Evolutionary conservation across 2,888 invertebrate species (phyloP).

Genomic region (Iphiclides podalirius): DNA sequence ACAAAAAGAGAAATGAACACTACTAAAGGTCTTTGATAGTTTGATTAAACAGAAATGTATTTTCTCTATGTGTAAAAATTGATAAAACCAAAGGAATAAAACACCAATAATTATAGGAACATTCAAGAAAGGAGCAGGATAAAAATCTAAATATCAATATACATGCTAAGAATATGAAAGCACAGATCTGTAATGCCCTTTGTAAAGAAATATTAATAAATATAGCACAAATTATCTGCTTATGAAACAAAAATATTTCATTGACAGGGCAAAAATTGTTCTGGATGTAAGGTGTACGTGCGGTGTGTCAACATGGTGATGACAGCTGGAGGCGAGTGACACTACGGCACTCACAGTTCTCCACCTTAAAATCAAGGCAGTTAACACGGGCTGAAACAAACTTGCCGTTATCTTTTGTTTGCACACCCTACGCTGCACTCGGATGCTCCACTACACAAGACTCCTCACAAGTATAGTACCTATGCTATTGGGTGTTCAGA

Average conservation of each 20-base stretch:
- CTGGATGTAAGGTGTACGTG: conserved; percentile 63
- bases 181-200: conserved; percentile 18
- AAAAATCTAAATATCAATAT: conserved; percentile 3
- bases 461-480: conserved; percentile 20
- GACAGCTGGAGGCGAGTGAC: conserved; percentile 64
- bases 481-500: conserved; percentile 8
- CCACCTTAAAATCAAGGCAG: conserved; percentile 82
- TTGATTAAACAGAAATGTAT: conserved; percentile 18
- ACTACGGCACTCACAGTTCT: conserved; percentile 80
- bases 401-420: conserved; percentile 67
- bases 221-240: not conserved
- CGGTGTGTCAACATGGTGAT: conserved; percentile 72
- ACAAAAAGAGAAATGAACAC: conserved; percentile 20
- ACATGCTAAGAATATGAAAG: conserved; percentile 6
- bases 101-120: conserved; percentile 17
- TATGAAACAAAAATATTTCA: conserved; percentile 3
- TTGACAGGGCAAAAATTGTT: conserved; percentile 47
- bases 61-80: conserved; percentile 2
- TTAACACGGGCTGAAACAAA: conserved; percentile 81
- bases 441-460: conserved; percentile 28
- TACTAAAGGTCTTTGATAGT: conserved; percentile 2
- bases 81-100: too few relatives aligned
- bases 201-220: too few relatives aligned
- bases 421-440: conserved; percentile 49
- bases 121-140: conserved; percentile 8